Base-by-base conservation (phyloP, 2,888 invertebrate species). In the Microctonus brassicae region DNA sequence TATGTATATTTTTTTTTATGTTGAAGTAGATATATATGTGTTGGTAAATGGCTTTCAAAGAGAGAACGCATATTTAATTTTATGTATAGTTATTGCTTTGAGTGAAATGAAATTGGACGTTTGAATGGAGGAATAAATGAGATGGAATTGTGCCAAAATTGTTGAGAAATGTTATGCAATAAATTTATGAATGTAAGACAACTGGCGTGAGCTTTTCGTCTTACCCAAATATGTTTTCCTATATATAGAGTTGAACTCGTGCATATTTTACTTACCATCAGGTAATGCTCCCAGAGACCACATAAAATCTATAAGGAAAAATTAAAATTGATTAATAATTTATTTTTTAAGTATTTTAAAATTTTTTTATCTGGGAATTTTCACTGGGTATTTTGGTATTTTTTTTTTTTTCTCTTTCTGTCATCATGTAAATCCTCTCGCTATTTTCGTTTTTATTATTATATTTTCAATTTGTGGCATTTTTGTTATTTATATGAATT, bases 221-320 rank as follows among this genome's bases (percentile, higher is more conserved):
- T 63, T 63, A 63, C 63, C 63, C 17, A 17, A 24, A n/a, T 11
- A 63, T 52, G 26, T 26, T 63, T 63, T n/a, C 29, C 17, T 22
- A 47, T 47, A 39, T 39, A 47, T 47, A 47, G 9, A 17, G 47
- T 47, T 42, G n/a, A 55, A 63, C 52, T 29, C 57, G 26, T 69
- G 20, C 39, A 70, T 70, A 70, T 75, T 62, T 71, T 79, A 94
- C 95, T 95, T 92, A 97, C 97, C 96, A 92, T 97, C 97, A 91
- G 96, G 96, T 92, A 97, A 94, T 92, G 96, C 95, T 93, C 96
- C 97, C 94, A 97, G 94, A 91, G 96, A 96, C 97, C 97, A 97
- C 96, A 97, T 96, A 94, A 97, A 96, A 95, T 97, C 97, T 97
- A 94, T 91, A 94, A 91, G 91, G 91, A 90, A 90, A 87, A 87